These are phyloP conservation scores for Mechanitis messenoides DNA, from an alignment of 2,888 invertebrate species.

Conservation along the genomic window DNA sequence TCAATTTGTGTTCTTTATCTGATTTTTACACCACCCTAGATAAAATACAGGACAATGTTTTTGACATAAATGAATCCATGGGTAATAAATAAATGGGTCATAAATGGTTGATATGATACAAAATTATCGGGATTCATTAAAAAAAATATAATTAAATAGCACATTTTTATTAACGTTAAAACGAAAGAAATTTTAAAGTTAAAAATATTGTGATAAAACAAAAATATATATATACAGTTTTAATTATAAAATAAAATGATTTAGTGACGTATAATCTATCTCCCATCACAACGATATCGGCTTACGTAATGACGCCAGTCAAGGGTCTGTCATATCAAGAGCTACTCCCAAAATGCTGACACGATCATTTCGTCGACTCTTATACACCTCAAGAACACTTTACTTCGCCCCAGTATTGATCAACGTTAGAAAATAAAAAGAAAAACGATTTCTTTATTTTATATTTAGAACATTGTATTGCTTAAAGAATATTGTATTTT, in stretches of 20 bases:
- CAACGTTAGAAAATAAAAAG: constrained; percentile 39
- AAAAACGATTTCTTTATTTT: constrained; percentile 1
- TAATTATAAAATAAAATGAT: not conserved
- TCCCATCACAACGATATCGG: constrained; percentile 19
- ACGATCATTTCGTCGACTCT: constrained; percentile 50
- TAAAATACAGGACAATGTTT: no score
- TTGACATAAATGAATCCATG: no score
- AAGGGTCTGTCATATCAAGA: constrained; percentile 47
- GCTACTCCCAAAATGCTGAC: constrained; percentile 58
- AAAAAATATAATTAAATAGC: not conserved
- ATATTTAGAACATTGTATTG: no score
- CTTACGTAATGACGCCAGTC: constrained; percentile 30
- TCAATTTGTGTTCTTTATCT: no score
- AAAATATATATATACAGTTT: not conserved
- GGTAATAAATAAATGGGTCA: no score
- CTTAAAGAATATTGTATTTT: no score
- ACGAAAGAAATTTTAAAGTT: not conserved
- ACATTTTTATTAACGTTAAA: not conserved
- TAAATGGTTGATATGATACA: no score
- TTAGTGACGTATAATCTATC: constrained; percentile 9
- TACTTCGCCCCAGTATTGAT: constrained; percentile 47
- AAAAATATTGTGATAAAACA: no score
- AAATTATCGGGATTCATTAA: not conserved
- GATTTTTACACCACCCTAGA: no score
- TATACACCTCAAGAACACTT: constrained; percentile 36